Evolutionary conservation across 2,797 vertebrate species (phyloP), one percentile per base, ranked within the genome.

Genomic region (Muscicapa comitata): DNA sequence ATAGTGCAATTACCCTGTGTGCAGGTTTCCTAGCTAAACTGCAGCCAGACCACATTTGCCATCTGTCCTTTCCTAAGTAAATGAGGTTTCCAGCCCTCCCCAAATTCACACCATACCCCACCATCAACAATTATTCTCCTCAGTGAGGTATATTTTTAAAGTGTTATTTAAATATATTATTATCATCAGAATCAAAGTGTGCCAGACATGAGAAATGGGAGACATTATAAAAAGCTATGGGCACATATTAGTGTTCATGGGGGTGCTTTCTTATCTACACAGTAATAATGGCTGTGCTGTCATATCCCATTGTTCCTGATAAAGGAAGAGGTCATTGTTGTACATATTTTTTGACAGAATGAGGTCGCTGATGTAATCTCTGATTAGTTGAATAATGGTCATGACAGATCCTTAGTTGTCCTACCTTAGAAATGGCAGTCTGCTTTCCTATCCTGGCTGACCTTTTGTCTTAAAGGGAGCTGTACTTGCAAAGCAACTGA

Each of bases 291-390:
- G 45, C 70, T 85, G 77, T 65, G 65, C 91, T 94, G 54, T 93
- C 88, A 0, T 86, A 83, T 86, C 71, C 63, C 53, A 68, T 78
- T 78, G 70, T 58, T 96, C 23, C 83, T 87, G 86, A 95, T 96
- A 89, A 94, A 96, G 93, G 82, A 71, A 95, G 91, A 97, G 87
- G 94, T 96, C 96, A 95, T 87, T 86, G 90, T 67, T 83, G 48
- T 84, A 85, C 77, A 87, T 77, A 43, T 75, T 90, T 96, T 93
- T 86, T 97, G 97, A 95, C 96, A 96, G 95, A 98, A 97, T 97
- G 92, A 94, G 95, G 94, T 96, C 68, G 0, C 45, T 94, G 87
- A 53, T 23, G 55, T 94, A 97, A 95, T 90, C 83, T 75, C 70
- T 94, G 94, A 97, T 96, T 96, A 97, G 86, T 28, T 96, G 92